Evolutionary conservation across 92 coral and sea anemone genomes (phyloP).

Genomic region (Muricea muricata): DNA sequence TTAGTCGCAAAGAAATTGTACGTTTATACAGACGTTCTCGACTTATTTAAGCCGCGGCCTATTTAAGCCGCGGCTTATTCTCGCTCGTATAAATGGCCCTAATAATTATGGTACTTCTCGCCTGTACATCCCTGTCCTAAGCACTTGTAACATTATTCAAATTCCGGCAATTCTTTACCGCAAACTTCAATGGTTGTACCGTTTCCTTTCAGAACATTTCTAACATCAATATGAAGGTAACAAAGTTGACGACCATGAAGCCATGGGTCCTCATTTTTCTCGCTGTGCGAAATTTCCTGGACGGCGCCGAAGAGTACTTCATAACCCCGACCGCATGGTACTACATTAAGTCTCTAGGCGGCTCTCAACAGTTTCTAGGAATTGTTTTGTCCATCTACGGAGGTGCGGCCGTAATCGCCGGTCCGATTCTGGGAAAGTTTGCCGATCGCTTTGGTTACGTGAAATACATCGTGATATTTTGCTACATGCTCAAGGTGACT

Average conservation of each 20-base stretch:
- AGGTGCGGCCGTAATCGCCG: constrained; percentile 9
- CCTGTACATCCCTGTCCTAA: too few relatives aligned
- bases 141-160: too few relatives aligned
- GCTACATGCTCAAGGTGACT: neutral
- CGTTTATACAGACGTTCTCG: too few relatives aligned
- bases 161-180: too few relatives aligned
- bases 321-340: constrained; percentile 42
- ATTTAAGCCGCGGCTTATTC: too few relatives aligned
- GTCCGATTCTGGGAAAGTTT: constrained; percentile 20
- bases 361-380: constrained; percentile 22
- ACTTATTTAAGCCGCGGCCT: too few relatives aligned
- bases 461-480: constrained; percentile 21
- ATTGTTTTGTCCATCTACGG: constrained; percentile 21
- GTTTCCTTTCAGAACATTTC: too few relatives aligned
- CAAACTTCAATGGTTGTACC: too few relatives aligned
- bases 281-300: constrained; percentile 14
- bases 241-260: neutral
- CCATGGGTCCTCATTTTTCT: constrained; percentile 23
- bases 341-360: constrained; percentile 28
- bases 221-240: neutral
- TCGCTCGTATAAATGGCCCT: too few relatives aligned
- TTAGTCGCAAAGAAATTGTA: too few relatives aligned
- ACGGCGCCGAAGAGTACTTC: constrained; percentile 33
- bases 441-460: constrained; percentile 25
- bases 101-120: too few relatives aligned